A percentile compares a stretch with the other conserved stretches of the same genome.
Evolutionary conservation across 1,140 invertebrate species (phyloP).

Genomic region (Drosophila trapezifrons): DNA sequence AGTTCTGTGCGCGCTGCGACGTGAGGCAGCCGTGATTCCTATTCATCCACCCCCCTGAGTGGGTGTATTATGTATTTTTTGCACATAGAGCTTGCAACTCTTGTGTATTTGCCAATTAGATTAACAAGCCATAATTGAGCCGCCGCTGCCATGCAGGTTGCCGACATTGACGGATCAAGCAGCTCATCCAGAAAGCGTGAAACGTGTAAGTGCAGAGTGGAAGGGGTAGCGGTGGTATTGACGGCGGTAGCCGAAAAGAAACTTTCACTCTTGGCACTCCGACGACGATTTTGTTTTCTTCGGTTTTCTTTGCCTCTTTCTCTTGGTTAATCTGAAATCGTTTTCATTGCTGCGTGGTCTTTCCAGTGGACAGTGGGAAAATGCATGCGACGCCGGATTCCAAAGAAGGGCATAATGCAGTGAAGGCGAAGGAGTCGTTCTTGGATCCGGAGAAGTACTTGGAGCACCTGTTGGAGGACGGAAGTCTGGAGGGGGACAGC

Average conservation of each 20-base stretch:
- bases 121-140: conserved; percentile 22
- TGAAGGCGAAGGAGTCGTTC: background rate
- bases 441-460: conserved; percentile 53
- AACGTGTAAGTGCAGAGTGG: conserved; percentile 40
- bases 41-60: background rate
- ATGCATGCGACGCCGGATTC: conserved; percentile 34
- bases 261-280: conserved; percentile 50
- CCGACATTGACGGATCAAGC: conserved; percentile 3
- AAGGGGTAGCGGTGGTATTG: conserved; percentile 8
- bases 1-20: conserved; percentile 2
- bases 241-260: conserved; percentile 5
- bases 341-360: conserved; percentile 29
- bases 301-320: conserved; percentile 9
- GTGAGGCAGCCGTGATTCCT: conserved; percentile 12
- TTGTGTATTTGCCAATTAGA: conserved; percentile 21
- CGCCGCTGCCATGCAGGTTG: conserved; percentile 13
- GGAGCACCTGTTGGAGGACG: conserved; percentile 65
- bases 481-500: conserved; percentile 74
- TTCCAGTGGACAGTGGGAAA: conserved; percentile 45
- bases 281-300: conserved; percentile 24
- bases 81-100: conserved; percentile 13
- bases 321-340: conserved; percentile 30
- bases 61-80: conserved; percentile 23
- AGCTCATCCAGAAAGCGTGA: conserved; percentile 21
- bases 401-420: conserved; percentile 29